phyloP scores from a whole-genome alignment of 2,888 invertebrate species.

The Gibbula magus region DNA sequence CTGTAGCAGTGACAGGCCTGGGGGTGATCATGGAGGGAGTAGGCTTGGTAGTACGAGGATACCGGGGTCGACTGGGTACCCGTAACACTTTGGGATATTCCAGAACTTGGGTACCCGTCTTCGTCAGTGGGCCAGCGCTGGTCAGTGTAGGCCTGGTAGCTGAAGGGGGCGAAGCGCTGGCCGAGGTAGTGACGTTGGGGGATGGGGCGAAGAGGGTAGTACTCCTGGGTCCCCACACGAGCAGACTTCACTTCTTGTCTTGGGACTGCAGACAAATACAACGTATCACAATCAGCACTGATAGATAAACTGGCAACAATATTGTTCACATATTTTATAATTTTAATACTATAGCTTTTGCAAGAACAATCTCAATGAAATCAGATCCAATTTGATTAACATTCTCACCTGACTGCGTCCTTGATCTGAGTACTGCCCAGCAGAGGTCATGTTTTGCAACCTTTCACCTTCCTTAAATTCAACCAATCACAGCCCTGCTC shows the following conservation, averaged over 20 bases:
- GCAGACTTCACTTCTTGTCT: constrained; percentile 6
- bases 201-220: constrained; percentile 6
- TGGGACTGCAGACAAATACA: background rate
- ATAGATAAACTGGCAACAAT: background rate
- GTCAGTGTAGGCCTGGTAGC: constrained; percentile 6
- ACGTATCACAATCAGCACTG: no score
- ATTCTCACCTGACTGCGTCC: no score
- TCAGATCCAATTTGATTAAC: no score
- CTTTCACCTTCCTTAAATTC: no score
- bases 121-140: background rate
- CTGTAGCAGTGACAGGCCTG: constrained; percentile 19
- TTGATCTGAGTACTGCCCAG: no score
- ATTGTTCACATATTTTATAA: no score
- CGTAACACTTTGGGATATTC: background rate
- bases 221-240: constrained; percentile 1
- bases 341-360: no score
- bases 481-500: no score
- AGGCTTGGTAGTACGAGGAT: constrained; percentile 10
- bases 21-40: constrained; percentile 13
- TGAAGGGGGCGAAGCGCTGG: background rate
- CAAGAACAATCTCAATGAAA: no score
- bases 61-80: constrained; percentile 19
- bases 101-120: constrained; percentile 6
- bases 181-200: background rate
- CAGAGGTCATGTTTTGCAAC: no score